phyloP scores from a whole-genome alignment of 2,888 invertebrate species.

The Osmoderma eremita region DNA sequence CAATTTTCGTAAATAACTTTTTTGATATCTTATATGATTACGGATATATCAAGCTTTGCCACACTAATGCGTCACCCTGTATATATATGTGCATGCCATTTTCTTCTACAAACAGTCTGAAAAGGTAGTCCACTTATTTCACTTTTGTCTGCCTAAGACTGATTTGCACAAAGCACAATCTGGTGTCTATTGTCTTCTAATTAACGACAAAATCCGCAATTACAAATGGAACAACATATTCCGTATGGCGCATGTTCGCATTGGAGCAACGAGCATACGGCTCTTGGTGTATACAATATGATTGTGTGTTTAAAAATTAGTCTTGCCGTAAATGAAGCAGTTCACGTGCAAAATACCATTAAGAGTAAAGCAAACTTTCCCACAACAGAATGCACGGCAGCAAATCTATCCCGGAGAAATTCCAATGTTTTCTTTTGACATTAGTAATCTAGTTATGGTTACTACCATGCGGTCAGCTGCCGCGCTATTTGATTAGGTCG shows the following conservation, averaged over 20 bases:
- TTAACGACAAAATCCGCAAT: neutral
- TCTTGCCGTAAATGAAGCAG: slow-evolving; percentile 36
- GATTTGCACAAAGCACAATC: too few species aligned
- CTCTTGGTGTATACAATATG: slow-evolving; percentile 7
- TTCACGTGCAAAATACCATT: slow-evolving; percentile 37
- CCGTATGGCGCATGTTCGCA: slow-evolving; percentile 12
- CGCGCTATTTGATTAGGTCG: slow-evolving; percentile 55
- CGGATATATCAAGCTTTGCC: too few species aligned
- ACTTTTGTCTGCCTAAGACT: too few species aligned
- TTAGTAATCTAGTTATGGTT: slow-evolving; percentile 51
- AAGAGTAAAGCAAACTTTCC: slow-evolving; percentile 37
- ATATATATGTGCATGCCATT: too few species aligned
- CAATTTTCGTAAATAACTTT: too few species aligned
- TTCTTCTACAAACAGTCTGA: too few species aligned
- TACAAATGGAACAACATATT: slow-evolving; percentile 5
- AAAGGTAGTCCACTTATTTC: too few species aligned
- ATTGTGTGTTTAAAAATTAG: slow-evolving; percentile 36
- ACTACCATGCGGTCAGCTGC: slow-evolving; percentile 52
- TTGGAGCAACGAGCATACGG: slow-evolving; percentile 15
- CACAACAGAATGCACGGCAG: slow-evolving; percentile 40
- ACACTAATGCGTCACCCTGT: too few species aligned
- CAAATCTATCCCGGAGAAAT: slow-evolving; percentile 42
- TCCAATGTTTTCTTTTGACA: slow-evolving; percentile 51
- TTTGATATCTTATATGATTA: too few species aligned
- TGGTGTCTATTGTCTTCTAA: too few species aligned